These are phyloP conservation scores for Nannobrachium achirus DNA, from an alignment of 2,113 vertebrate species.

Conservation along the genomic window DNA sequence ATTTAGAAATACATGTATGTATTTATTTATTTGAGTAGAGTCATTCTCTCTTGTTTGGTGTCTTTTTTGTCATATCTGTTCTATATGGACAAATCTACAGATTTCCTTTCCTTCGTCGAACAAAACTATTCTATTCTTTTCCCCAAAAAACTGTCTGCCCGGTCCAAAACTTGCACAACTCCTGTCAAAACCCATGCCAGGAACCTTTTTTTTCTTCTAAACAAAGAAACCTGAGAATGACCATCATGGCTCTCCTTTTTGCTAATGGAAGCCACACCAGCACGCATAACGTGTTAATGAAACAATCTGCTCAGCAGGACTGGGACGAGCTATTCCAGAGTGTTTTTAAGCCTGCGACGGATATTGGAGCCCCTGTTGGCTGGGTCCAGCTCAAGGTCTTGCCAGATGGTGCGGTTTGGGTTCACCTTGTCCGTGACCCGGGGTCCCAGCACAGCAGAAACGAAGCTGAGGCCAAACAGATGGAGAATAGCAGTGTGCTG, in stretches of 20 bases:
- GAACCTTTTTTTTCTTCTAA: neutral
- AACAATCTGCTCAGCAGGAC: slow-evolving; percentile 20
- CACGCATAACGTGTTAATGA: slow-evolving; percentile 30
- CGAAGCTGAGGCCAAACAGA: slow-evolving; percentile 71
- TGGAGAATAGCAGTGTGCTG: slow-evolving; percentile 67
- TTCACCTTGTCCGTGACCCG: slow-evolving; percentile 79
- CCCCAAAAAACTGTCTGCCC: too few relatives aligned
- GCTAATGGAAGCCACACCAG: slow-evolving; percentile 24
- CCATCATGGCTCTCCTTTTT: slow-evolving; percentile 2
- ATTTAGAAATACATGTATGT: too few relatives aligned
- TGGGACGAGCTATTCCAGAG: slow-evolving; percentile 19
- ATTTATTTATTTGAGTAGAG: too few relatives aligned
- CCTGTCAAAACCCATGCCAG: neutral
- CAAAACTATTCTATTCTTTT: too few relatives aligned
- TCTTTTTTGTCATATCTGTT: too few relatives aligned
- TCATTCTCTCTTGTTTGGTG: too few relatives aligned
- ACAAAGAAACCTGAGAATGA: neutral
- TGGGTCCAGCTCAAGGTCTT: slow-evolving; percentile 66
- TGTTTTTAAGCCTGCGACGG: slow-evolving; percentile 36
- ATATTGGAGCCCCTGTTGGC: slow-evolving; percentile 20
- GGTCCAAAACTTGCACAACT: neutral
- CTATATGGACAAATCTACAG: too few relatives aligned
- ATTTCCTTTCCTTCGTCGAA: too few relatives aligned
- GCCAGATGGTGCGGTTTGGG: slow-evolving; percentile 73
- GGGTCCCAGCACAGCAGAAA: slow-evolving; percentile 59